Conservation (phyloP, 2,888 invertebrate genomes). For the Adelognathus sp. region DNA sequence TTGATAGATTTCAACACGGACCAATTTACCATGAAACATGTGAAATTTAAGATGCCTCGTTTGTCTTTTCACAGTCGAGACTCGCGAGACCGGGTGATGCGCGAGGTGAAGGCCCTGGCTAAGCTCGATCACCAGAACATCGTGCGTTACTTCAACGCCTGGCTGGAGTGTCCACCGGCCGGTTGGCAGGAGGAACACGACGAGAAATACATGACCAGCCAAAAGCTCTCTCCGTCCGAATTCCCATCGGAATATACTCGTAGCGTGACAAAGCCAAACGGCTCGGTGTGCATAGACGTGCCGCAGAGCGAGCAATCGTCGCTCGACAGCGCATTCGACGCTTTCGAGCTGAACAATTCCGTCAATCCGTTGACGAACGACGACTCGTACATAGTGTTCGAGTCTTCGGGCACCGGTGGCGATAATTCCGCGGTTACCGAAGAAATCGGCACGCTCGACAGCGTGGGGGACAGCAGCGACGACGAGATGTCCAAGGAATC, state of each 20-base stretch:
- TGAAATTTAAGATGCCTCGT: no score
- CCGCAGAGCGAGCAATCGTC: slow-evolving; percentile 71
- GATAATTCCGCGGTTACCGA: slow-evolving; percentile 68
- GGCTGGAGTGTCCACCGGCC: slow-evolving; percentile 95
- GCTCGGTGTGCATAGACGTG: slow-evolving; percentile 71
- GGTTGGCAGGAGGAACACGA: slow-evolving; percentile 94
- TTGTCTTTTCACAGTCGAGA: slow-evolving; percentile 84
- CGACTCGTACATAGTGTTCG: slow-evolving; percentile 83
- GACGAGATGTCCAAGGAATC: background rate
- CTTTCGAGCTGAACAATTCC: slow-evolving; percentile 66
- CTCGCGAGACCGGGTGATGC: slow-evolving; percentile 93
- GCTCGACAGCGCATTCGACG: slow-evolving; percentile 75
- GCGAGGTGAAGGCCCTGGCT: slow-evolving; percentile 97
- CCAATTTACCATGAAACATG: no score
- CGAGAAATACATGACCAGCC: slow-evolving; percentile 82
- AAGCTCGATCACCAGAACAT: slow-evolving; percentile 97
- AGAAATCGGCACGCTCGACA: slow-evolving; percentile 24
- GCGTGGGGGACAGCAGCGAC: slow-evolving; percentile 26
- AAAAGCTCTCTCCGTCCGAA: slow-evolving; percentile 68
- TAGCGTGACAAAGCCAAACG: slow-evolving; percentile 65
- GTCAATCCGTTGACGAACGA: slow-evolving; percentile 60
- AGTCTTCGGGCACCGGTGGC: slow-evolving; percentile 70
- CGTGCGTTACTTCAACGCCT: slow-evolving; percentile 97
- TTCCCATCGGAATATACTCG: slow-evolving; percentile 68
- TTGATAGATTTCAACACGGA: no score